phyloP scores from a whole-genome alignment of 2,113 vertebrate genomes.

The Heliornis fulica region DNA sequence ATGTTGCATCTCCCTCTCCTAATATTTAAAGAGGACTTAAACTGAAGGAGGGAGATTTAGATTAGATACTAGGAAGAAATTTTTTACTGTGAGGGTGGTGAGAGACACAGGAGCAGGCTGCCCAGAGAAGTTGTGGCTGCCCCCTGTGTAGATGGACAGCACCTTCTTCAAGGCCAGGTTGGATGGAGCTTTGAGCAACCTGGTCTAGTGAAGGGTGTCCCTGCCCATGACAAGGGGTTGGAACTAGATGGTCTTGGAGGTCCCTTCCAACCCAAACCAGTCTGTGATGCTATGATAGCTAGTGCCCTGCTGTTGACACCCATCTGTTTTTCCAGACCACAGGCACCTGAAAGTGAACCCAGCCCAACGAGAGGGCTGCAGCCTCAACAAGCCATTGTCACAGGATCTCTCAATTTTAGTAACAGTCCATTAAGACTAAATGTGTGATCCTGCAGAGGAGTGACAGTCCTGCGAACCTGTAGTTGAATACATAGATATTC shows the following conservation, averaged over 20 bases:
- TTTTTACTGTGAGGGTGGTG: too few relatives aligned
- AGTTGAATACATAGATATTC: neutral
- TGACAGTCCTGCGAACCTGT: neutral
- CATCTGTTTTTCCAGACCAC: neutral
- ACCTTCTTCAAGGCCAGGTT: too few relatives aligned
- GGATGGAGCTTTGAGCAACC: too few relatives aligned
- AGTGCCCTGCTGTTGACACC: neutral
- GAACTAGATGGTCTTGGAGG: too few relatives aligned
- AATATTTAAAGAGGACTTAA: neutral
- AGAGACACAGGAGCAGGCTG: too few relatives aligned
- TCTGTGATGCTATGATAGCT: neutral
- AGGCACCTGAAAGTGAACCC: constrained; percentile 31
- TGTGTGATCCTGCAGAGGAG: neutral
- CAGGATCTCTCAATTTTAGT: neutral
- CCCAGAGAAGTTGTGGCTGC: too few relatives aligned
- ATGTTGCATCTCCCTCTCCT: neutral
- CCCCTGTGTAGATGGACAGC: too few relatives aligned
- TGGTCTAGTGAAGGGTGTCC: too few relatives aligned
- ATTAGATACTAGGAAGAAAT: too few relatives aligned
- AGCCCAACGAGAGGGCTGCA: neutral
- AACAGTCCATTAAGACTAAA: neutral
- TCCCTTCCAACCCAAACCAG: too few relatives aligned
- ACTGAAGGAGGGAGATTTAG: too few relatives aligned
- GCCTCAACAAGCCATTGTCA: neutral
- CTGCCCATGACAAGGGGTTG: too few relatives aligned